Evolutionary conservation across 2,888 invertebrate species (phyloP), one percentile per base, ranked within the genome.

Genomic region (Caenorhabditis sp.): DNA sequence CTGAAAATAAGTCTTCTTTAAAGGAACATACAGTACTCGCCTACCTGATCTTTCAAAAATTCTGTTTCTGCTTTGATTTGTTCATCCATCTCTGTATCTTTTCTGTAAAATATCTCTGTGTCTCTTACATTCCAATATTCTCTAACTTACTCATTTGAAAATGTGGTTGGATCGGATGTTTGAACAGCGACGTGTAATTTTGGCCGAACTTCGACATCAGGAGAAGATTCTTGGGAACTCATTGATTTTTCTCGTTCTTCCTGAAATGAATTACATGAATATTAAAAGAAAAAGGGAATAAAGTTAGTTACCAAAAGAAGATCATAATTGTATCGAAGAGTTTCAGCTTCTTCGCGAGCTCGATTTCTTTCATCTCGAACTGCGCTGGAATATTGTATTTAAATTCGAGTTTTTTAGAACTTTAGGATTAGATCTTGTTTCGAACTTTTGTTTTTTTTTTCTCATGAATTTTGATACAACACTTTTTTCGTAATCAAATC

Each of bases 331-430:
- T 70, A 70, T 26, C 70, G 36, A 1, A 74, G 53, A 25, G 74
- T 74, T 26, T 74, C 70, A 1, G 74, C 92, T 89, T 96, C 95
- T 84, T 96, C 95, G 50, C 95, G 90, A 0, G 95, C 93, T 87
- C 94, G 93, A 88, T 97, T 97, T 26, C 96, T 91, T 90, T 97
- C 97, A 88, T 93, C 94, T 64, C 95, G 91, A 1, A 85, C 84
- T 5, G 67, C 73, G 38, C 76, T 71, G 67, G 31, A 71, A 70
- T 23, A 31, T 31, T 31, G 31, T 7, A 57, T 53, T 21, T 53
- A n/a, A n/a, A n/a, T n/a, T n/a, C n/a, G n/a, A n/a, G n/a, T n/a
- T n/a, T n/a, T n/a, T n/a, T n/a, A n/a, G n/a, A n/a, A n/a, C n/a
- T n/a, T n/a, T n/a, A n/a, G n/a, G n/a, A n/a, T n/a, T n/a, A n/a